Evolutionary conservation across 2,888 invertebrate genomes (phyloP), one percentile per base, ranked within the genome.

Genomic region (Tubulanus polymorphus): DNA sequence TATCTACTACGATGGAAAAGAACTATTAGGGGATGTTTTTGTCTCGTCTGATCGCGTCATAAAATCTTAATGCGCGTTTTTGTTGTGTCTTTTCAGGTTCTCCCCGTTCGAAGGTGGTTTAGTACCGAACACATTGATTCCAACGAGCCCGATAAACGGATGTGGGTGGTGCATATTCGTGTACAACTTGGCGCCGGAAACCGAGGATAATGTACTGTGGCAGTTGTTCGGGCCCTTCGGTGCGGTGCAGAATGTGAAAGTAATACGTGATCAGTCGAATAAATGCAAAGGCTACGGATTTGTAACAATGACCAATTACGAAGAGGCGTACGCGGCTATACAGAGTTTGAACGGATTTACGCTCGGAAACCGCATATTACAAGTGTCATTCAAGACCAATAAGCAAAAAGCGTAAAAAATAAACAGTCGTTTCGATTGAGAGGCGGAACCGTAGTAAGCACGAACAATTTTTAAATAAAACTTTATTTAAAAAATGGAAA

Each of bases 251-350:
- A 91, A 90, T 83, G 94, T 95, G 69, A 95, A 95, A 84, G 93
- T 95, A 71, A 92, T 94, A 78, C 88, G 93, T 75, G 94, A 95
- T 84, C 87, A 91, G 72, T 89, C 91, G 75, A 93, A 93, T 84
- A 95, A 95, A 82, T 95, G 95, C 84, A 95, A 94, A 84, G 96
- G 96, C 45, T 96, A 94, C 81, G 96, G 94, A 68, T 95, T 95
- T 81, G 94, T 96, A 69, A 94, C 94, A 65, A 96, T 96, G 95
- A 93, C 93, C 79, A 93, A 94, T 82, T 95, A 96, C 79, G 94
- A 95, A 75, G 95, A 96, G 82, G 93, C 95, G 59, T 88, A 93
- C 63, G 90, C 93, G 72, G 95, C 96, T 69, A 95, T 95, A 77
- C 92, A 93, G 82, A 92, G 92, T 65, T 85, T 96, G 76, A 95